phyloP scores from a whole-genome alignment of 2,113 vertebrate species.

The Neodontobutis hainanensis region DNA sequence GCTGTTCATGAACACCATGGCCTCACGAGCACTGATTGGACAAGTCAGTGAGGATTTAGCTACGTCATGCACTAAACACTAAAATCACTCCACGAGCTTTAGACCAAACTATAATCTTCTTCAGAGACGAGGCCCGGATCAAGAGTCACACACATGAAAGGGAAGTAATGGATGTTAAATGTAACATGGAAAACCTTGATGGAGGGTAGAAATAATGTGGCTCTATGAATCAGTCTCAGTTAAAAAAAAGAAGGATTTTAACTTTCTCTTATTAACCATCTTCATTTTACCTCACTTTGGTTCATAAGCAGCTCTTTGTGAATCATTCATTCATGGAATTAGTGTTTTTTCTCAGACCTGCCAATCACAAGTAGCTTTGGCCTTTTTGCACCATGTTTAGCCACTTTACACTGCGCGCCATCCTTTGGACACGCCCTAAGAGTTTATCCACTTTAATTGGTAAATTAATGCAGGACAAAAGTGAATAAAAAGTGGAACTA shows the following conservation, averaged over 20 bases:
- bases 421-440: no score
- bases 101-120: not conserved
- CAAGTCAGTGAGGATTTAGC: not conserved
- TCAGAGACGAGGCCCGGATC: constrained; percentile 13
- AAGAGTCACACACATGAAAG: constrained; percentile 35
- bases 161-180: not conserved
- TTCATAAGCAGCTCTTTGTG: no score
- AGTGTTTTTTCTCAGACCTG: no score
- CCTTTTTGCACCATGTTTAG: no score
- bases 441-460: no score
- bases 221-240: constrained; percentile 14
- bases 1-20: constrained; percentile 9
- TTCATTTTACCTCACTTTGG: no score
- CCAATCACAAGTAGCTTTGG: no score
- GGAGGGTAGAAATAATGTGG: not conserved
- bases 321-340: no score
- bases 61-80: constrained; percentile 38
- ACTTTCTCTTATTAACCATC: no score
- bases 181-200: constrained; percentile 6
- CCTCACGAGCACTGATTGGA: constrained; percentile 37
- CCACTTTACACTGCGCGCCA: no score
- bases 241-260: not conserved
- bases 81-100: constrained; percentile 19
- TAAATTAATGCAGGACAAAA: no score
- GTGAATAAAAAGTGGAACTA: no score